phyloP scores from a whole-genome alignment of 2,113 vertebrate species.

The Nothocercus nigrocapillus region DNA sequence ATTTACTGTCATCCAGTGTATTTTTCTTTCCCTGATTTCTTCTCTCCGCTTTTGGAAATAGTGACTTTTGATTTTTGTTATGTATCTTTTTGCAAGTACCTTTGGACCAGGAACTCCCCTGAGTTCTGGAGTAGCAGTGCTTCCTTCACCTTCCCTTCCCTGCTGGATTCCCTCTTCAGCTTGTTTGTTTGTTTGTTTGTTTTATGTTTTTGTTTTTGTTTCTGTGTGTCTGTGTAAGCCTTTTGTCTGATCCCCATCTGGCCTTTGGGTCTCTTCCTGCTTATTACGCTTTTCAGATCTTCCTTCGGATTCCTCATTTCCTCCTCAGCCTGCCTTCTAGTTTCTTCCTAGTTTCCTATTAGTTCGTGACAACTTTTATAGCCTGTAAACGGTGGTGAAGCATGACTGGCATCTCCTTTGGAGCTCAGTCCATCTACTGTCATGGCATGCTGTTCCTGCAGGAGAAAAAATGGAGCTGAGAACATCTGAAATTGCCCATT shows the following conservation, averaged over 20 bases:
- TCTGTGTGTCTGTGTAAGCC: too few relatives aligned
- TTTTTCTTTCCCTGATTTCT: background rate
- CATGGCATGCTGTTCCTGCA: background rate
- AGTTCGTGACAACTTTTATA: background rate
- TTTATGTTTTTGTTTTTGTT: background rate
- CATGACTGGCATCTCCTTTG: background rate
- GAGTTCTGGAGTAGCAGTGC: background rate
- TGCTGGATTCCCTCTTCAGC: background rate
- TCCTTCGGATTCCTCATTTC: background rate
- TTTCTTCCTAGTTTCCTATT: background rate
- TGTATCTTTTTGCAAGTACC: background rate
- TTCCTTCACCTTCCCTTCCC: background rate
- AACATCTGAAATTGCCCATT: conserved; percentile 49
- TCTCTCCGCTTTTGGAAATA: background rate
- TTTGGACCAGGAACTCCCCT: background rate
- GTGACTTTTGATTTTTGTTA: background rate
- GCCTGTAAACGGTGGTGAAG: accelerated
- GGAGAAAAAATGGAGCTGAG: conserved; percentile 12
- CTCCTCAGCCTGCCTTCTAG: background rate
- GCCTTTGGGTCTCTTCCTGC: background rate
- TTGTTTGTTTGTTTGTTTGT: background rate
- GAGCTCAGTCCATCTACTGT: background rate
- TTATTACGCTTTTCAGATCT: background rate
- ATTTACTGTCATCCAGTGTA: background rate
- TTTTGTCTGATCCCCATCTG: accelerated